These are phyloP conservation scores for Trochalopteron elliotii DNA, from an alignment of 2,113 vertebrate species.

Conservation along the genomic window DNA sequence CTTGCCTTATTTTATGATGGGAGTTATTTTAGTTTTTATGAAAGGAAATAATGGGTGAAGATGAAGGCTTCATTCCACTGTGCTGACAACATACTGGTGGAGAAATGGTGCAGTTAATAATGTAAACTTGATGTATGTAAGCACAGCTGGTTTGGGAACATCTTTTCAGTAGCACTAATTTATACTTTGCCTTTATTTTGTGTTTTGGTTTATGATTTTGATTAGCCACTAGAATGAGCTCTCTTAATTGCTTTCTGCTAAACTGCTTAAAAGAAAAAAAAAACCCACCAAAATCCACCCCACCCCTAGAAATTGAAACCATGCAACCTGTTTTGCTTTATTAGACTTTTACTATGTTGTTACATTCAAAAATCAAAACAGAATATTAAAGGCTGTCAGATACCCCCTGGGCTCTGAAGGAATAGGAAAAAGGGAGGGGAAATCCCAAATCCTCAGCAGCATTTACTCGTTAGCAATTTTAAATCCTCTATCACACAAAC, in stretches of 20 bases:
- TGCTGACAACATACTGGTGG: slow-evolving; percentile 24
- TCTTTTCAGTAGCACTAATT: slow-evolving; percentile 52
- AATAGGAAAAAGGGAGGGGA: not conserved
- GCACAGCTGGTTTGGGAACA: slow-evolving; percentile 31
- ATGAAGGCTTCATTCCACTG: slow-evolving; percentile 40
- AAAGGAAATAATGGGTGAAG: slow-evolving; percentile 54
- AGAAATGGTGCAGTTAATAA: slow-evolving; percentile 40
- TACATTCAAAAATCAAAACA: not conserved
- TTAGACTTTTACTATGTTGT: not conserved
- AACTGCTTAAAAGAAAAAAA: slow-evolving; percentile 36
- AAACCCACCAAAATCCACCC: not conserved
- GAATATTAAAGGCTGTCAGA: not conserved
- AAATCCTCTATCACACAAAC: not conserved
- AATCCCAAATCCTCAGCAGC: not conserved
- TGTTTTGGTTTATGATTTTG: slow-evolving; percentile 48
- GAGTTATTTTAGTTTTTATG: slow-evolving; percentile 26
- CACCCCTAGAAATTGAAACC: not conserved
- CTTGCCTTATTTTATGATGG: not conserved
- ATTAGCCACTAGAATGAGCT: slow-evolving; percentile 53
- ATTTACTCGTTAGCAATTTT: not conserved
- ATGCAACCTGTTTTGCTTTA: not conserved
- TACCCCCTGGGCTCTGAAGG: not conserved
- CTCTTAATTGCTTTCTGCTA: slow-evolving; percentile 50
- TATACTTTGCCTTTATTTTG: slow-evolving; percentile 49
- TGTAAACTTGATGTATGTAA: slow-evolving; percentile 32